Evolutionary conservation across 2,797 vertebrate genomes (phyloP), one percentile per base, ranked within the genome.

Genomic region (Sandelia bainsii): DNA sequence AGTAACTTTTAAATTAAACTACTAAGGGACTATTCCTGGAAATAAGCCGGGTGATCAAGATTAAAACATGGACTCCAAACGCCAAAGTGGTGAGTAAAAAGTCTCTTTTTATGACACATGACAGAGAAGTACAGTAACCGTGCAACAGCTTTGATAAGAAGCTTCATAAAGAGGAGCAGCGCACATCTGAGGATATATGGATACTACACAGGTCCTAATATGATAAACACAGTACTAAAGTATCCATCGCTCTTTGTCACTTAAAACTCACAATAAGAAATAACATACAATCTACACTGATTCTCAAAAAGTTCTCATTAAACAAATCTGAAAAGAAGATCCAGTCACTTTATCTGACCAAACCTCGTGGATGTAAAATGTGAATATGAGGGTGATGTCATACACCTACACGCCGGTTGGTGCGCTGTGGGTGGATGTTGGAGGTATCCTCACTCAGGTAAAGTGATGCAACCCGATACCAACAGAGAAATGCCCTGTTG

Each of bases 381-480:
- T 25, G 25, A 25, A 25, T 25, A 25, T 25, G 25, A 25, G 25
- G 25, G 80, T 90, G 91, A 91, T 45, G 91, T 91, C 85, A 91
- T 57, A 19, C 76, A 68, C 60, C 49, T 59, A 58, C 64, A 60
- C 65, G 70, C 77, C 62, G 32, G 53, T 37, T 53, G 37, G 67
- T 29, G 80, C 8, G 59, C 60, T 60, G 76, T 67, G 81, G 48
- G n/a, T 42, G 77, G 56, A 73, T 62, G 73, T 46, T 75, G 75
- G 70, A 80, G 74, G 79, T 50, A 68, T 83, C 82, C 70, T 80
- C 66, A 1, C 62, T n/a, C 87, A 89, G 86, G 88, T 91, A 81
- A 64, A 80, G 85, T 93, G 92, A 91, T 77, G 91, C 84, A 90
- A 90, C 67, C 53, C 9, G 87, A 87, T 63, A 5, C 85, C 85